Conservation (phyloP, 2,113 vertebrate genomes). For the Mesembrinibis cayennensis region DNA sequence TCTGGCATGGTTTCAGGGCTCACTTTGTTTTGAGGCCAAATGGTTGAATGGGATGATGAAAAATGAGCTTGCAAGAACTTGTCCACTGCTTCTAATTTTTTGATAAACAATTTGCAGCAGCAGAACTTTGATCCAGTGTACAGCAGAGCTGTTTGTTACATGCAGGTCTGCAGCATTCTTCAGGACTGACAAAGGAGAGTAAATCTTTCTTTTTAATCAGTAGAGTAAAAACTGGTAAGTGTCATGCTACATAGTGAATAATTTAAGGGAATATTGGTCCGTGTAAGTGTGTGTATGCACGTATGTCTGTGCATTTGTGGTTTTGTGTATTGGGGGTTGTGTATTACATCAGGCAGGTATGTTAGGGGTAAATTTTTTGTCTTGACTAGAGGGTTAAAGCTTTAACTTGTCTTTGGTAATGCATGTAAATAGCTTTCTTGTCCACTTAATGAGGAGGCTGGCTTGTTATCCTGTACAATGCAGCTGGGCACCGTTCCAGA, state of each 20-base stretch:
- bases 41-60: conserved; percentile 1
- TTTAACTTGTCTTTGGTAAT: conserved; percentile 25
- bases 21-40: conserved; percentile 15
- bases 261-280: not conserved
- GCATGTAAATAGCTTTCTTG: conserved; percentile 45
- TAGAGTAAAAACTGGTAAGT: conserved; percentile 52
- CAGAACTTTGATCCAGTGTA: conserved; percentile 49
- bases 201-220: conserved; percentile 13
- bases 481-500: conserved; percentile 49
- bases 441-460: conserved; percentile 55
- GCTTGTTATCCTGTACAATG: conserved; percentile 51
- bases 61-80: conserved; percentile 61
- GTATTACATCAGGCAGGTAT: not conserved
- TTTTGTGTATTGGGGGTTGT: not conserved
- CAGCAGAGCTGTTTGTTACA: conserved; percentile 13
- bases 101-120: conserved; percentile 47
- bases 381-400: conserved; percentile 37
- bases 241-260: not conserved
- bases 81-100: conserved; percentile 48
- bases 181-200: not conserved
- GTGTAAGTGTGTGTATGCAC: not conserved
- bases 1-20: conserved; percentile 44
- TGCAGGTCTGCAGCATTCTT: conserved; percentile 2
- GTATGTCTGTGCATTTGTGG: not conserved
- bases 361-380: not conserved